phyloP scores from a whole-genome alignment of 2,797 vertebrate genomes.

The Hemitrygon akajei region DNA sequence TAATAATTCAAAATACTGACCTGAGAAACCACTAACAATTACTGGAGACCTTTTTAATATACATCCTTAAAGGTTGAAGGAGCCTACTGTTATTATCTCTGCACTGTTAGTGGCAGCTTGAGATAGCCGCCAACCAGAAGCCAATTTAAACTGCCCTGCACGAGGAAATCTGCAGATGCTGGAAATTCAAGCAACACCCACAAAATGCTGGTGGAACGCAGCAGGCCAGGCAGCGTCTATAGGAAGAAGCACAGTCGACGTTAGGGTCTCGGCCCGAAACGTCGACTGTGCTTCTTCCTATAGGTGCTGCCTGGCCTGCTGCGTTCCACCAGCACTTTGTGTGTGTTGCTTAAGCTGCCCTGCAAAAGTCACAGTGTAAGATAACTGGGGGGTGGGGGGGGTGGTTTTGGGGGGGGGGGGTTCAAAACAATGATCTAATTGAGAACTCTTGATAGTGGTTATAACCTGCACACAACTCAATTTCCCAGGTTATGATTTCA shows the following conservation, averaged over 20 bases:
- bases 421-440: conserved; percentile 17
- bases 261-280: too few species aligned
- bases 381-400: background rate
- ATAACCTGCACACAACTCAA: conserved; percentile 9
- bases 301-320: too few species aligned
- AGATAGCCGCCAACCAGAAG: background rate
- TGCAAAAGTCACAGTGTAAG: background rate
- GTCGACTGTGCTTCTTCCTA: too few species aligned
- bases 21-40: background rate
- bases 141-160: background rate
- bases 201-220: too few species aligned
- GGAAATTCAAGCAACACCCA: too few species aligned
- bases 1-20: conserved; percentile 11
- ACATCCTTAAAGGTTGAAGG: background rate
- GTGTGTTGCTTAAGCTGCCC: background rate
- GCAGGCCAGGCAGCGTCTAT: too few species aligned
- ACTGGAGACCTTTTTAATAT: background rate
- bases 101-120: background rate
- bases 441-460: background rate
- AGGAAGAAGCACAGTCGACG: too few species aligned
- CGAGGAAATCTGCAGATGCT: too few species aligned
- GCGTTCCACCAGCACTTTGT: too few species aligned
- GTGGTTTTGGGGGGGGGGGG: too few species aligned
- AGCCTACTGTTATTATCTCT: background rate
- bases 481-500: conserved; percentile 16